Conservation (phyloP, 2,888 invertebrate genomes). For the Drosophila fungiperda region DNA sequence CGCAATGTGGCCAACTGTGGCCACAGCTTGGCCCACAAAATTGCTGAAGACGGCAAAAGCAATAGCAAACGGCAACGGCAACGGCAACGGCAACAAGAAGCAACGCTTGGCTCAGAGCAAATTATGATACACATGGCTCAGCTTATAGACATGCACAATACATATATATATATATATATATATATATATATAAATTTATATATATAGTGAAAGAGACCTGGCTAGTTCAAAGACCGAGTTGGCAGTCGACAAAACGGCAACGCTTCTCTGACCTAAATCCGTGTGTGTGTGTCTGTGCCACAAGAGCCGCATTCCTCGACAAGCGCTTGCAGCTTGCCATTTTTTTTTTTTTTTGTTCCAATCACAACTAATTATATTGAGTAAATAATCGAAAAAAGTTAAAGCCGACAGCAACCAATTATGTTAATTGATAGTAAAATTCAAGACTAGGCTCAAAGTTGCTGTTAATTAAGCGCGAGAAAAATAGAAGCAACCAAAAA, state of each 20-base stretch:
- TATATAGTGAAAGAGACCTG: constrained; percentile 22
- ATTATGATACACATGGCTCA: constrained; percentile 69
- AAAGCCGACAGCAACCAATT: constrained; percentile 57
- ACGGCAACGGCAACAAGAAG: constrained; percentile 4
- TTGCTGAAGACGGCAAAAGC: constrained; percentile 2
- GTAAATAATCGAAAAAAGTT: constrained; percentile 43
- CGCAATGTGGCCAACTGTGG: constrained; percentile 63
- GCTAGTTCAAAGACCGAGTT: constrained; percentile 61
- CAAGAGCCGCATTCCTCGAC: constrained; percentile 52
- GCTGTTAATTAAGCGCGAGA: constrained; percentile 66
- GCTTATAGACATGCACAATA: constrained; percentile 35
- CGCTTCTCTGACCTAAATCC: constrained; percentile 60
- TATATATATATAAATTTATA: no score
- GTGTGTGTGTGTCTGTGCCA: constrained; percentile 17
- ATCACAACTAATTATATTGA: constrained; percentile 63
- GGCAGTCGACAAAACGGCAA: constrained; percentile 36
- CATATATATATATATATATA: not conserved
- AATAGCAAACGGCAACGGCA: not conserved
- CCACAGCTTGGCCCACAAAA: constrained; percentile 49
- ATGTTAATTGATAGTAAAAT: constrained; percentile 77
- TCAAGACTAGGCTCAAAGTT: constrained; percentile 43
- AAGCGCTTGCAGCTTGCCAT: constrained; percentile 37
- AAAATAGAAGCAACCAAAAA: constrained; percentile 15
- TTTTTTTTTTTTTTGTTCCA: constrained; percentile 35
- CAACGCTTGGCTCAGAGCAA: constrained; percentile 40